These are phyloP conservation scores for Andrena praecox DNA, from an alignment of 2,888 invertebrate genomes.

Conservation along the genomic window DNA sequence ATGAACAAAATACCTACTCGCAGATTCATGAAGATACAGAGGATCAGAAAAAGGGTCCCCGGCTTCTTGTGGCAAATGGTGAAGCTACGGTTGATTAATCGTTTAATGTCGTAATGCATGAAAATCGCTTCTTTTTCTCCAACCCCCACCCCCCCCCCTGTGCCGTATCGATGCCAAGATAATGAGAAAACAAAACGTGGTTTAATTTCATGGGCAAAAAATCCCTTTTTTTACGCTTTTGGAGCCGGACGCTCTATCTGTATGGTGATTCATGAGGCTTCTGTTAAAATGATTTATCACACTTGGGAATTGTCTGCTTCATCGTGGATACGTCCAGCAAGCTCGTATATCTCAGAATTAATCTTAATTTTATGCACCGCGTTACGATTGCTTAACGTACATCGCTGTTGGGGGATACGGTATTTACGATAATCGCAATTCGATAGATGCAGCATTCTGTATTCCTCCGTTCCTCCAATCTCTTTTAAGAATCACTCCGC, in stretches of 20 bases:
- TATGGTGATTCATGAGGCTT: constrained; percentile 52
- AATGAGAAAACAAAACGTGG: constrained; percentile 47
- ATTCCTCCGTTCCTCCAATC: background rate
- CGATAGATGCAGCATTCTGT: background rate
- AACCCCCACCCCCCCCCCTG: background rate
- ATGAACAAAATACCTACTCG: constrained; percentile 5
- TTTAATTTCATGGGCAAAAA: constrained; percentile 36
- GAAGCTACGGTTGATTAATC: constrained; percentile 47
- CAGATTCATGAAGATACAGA: constrained; percentile 16
- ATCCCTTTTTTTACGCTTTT: constrained; percentile 48
- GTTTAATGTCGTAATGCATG: constrained; percentile 38
- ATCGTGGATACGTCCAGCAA: constrained; percentile 23
- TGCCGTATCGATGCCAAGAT: constrained; percentile 34
- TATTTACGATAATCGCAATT: constrained; percentile 24
- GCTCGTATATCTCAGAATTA: constrained; percentile 34
- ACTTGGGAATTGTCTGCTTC: constrained; percentile 40
- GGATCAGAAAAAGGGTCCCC: constrained; percentile 12
- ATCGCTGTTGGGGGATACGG: background rate
- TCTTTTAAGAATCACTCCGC: background rate
- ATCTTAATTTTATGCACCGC: constrained; percentile 52
- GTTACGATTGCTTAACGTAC: constrained; percentile 20
- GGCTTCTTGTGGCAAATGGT: constrained; percentile 41
- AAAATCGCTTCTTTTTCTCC: constrained; percentile 2
- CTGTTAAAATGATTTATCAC: constrained; percentile 68
- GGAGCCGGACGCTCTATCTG: constrained; percentile 13